phyloP scores from a whole-genome alignment of 37 sponge, comb jelly and placozoan genomes.

The Halichondria panicea region DNA sequence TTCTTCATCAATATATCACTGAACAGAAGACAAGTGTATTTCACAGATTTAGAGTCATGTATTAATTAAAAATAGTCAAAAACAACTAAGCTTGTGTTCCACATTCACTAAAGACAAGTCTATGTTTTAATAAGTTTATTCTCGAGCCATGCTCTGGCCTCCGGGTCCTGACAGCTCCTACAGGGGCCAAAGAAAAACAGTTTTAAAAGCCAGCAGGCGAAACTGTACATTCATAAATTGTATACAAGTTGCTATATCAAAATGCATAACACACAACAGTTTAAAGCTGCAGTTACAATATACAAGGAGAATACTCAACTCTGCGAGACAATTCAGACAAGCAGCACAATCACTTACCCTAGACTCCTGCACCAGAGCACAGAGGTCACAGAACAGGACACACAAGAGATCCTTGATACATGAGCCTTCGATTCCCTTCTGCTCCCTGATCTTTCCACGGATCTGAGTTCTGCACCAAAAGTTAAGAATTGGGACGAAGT shows the following conservation, averaged over 20 bases:
- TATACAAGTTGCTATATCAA: too few species aligned
- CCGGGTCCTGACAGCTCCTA: slow-evolving; percentile 13
- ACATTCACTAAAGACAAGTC: too few species aligned
- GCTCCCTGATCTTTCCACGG: slow-evolving; percentile 68
- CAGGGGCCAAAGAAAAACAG: not conserved
- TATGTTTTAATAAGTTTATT: slow-evolving; percentile 5
- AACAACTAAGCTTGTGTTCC: too few species aligned
- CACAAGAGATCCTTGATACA: slow-evolving; percentile 45
- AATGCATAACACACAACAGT: too few species aligned
- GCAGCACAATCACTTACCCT: slow-evolving; percentile 1
- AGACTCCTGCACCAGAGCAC: slow-evolving; percentile 26
- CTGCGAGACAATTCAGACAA: not conserved
- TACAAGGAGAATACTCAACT: not conserved
- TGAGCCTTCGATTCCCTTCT: slow-evolving; percentile 77
- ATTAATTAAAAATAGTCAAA: too few species aligned
- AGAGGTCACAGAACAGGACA: not conserved
- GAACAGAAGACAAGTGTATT: too few species aligned
- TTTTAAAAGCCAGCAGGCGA: too few species aligned
- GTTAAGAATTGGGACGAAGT: slow-evolving; percentile 62
- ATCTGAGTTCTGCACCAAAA: slow-evolving; percentile 33
- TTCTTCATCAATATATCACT: too few species aligned
- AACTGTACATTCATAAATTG: too few species aligned
- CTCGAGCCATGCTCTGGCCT: slow-evolving; percentile 6
- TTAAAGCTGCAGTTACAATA: not conserved
- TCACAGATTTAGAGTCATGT: too few species aligned